A percentile compares a stretch with the other conserved stretches of the same genome.
Conservation (phyloP, 2,888 invertebrate species). For the Pollenia angustigena region DNA sequence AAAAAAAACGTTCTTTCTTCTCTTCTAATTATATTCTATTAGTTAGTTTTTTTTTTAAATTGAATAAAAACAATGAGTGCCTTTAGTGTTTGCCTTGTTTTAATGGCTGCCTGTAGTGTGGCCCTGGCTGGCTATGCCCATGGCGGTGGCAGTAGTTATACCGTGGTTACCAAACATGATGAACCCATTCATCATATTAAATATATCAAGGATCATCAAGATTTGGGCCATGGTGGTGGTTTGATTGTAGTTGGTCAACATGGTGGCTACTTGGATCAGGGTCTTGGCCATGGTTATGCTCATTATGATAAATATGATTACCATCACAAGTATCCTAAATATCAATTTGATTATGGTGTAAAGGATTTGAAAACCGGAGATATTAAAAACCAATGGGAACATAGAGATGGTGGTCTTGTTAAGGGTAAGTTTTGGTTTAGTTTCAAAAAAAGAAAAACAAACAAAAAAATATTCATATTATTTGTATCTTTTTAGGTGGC, state of each 20-base stretch:
- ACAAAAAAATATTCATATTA: not conserved
- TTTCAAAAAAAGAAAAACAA: not conserved
- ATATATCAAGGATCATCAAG: conserved; percentile 64
- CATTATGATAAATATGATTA: conserved; percentile 83
- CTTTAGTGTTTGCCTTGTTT: conserved; percentile 40
- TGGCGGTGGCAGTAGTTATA: conserved; percentile 79
- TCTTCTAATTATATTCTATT: not conserved
- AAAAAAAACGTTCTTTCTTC: conserved; percentile 13
- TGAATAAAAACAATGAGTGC: conserved; percentile 52
- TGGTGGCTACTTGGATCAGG: conserved; percentile 74
- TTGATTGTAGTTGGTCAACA: conserved; percentile 61
- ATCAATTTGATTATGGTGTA: conserved; percentile 85
- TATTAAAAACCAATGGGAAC: conserved; percentile 85
- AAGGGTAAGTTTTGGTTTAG: conserved; percentile 79
- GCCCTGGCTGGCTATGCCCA: conserved; percentile 70
- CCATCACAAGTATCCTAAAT: conserved; percentile 84
- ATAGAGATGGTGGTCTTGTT: conserved; percentile 85
- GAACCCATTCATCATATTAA: conserved; percentile 74
- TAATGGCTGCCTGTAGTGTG: conserved; percentile 52
- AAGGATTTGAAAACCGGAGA: conserved; percentile 85
- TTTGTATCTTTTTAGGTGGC: conserved; percentile 75
- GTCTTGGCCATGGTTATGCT: conserved; percentile 69
- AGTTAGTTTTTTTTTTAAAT: not conserved
- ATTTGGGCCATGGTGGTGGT: conserved; percentile 64
- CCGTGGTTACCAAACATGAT: conserved; percentile 80